Conservation (phyloP, 2,888 invertebrate species). For the Tinea semifulvella region DNA sequence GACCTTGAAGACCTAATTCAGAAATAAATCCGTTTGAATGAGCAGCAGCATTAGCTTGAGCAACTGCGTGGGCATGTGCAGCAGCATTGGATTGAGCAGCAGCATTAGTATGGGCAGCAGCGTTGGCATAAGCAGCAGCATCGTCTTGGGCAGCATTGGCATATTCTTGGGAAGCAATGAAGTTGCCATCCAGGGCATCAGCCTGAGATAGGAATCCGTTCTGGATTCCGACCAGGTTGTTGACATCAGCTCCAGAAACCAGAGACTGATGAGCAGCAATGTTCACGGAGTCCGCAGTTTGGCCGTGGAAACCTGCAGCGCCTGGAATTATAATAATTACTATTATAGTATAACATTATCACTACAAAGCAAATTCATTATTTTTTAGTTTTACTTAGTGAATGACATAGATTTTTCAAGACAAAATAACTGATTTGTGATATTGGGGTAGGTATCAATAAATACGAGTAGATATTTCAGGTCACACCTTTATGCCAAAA, state of each 20-base stretch:
- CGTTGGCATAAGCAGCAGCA: constrained; percentile 5
- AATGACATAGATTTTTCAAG: no score
- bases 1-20: constrained; percentile 14
- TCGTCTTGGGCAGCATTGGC: constrained; percentile 23
- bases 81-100: constrained; percentile 23
- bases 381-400: no score
- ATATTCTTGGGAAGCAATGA: constrained; percentile 48
- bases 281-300: constrained; percentile 55
- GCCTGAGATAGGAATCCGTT: constrained; percentile 38
- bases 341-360: no score
- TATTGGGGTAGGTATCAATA: no score
- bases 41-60: constrained; percentile 13
- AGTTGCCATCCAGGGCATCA: constrained; percentile 45
- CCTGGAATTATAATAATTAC: constrained; percentile 30
- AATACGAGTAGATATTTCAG: no score
- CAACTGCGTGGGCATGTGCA: constrained; percentile 32
- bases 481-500: no score
- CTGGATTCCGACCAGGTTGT: constrained; percentile 57
- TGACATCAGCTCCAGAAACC: constrained; percentile 48
- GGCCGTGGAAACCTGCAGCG: constrained; percentile 52
- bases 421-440: no score
- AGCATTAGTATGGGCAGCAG: constrained; percentile 17
- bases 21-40: background rate
- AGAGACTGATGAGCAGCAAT: constrained; percentile 57
- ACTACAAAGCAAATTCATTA: no score